Evolutionary conservation across 2,888 invertebrate genomes (phyloP).

Genomic region (Lasioglossum morio): DNA sequence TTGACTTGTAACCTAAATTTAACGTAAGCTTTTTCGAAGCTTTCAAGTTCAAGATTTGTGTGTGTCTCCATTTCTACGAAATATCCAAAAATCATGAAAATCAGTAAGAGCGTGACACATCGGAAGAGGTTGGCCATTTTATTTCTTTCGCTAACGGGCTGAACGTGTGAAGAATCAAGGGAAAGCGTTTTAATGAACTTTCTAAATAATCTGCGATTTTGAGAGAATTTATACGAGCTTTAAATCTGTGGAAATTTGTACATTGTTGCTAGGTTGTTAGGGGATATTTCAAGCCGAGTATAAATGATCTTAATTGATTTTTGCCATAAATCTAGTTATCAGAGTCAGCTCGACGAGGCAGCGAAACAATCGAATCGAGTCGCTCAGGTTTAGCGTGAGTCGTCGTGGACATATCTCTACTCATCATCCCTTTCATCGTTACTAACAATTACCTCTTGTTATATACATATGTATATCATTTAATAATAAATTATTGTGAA

Average conservation of each 20-base stretch:
- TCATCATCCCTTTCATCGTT: constrained; percentile 42
- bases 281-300: neutral
- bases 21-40: no score
- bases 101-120: no score
- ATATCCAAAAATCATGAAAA: no score
- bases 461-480: constrained; percentile 21
- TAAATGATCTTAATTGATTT: neutral
- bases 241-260: neutral
- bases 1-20: no score
- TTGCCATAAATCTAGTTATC: constrained; percentile 1
- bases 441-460: constrained; percentile 55
- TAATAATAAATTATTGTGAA: constrained; percentile 24
- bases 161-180: no score
- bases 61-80: no score
- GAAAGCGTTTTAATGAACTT: neutral
- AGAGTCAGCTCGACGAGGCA: neutral
- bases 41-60: no score
- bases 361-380: constrained; percentile 31
- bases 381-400: neutral
- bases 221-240: neutral
- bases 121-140: no score
- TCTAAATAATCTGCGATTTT: neutral
- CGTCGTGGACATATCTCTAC: constrained; percentile 11
- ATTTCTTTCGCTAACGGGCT: neutral
- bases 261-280: neutral